Percentiles rank a stretch among this genome's conserved stretches.
Conservation (phyloP, 1,140 invertebrate species). For the Listronotus bonariensis region DNA sequence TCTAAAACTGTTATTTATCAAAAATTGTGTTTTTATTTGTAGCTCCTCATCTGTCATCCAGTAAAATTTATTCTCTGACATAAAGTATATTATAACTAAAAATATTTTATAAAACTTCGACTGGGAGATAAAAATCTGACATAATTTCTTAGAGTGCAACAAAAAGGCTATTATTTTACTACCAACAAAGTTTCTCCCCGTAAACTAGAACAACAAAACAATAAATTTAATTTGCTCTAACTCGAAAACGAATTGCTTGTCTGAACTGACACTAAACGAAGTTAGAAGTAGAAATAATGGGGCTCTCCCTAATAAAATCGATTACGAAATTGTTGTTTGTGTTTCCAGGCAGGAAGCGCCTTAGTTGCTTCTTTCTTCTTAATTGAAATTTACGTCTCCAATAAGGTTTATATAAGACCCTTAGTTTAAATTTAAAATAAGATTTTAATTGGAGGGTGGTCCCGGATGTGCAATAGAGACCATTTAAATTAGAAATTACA, state of each 20-base stretch:
- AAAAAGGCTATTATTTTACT: neutral
- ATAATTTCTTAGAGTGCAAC: constrained; percentile 8
- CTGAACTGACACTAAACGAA: constrained; percentile 36
- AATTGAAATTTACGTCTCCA: constrained; percentile 39
- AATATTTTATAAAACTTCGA: no score
- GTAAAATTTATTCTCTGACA: no score
- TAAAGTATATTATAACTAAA: no score
- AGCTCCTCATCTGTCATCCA: no score
- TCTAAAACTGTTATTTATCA: no score
- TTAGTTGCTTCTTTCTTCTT: constrained; percentile 24
- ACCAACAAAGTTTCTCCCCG: neutral
- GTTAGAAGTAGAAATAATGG: constrained; percentile 42
- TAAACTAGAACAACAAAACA: constrained; percentile 33
- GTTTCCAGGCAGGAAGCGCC: constrained; percentile 29
- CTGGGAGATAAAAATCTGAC: no score
- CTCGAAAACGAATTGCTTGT: constrained; percentile 38
- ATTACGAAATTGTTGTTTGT: constrained; percentile 39
- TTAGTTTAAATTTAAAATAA: constrained; percentile 22
- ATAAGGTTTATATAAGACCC: constrained; percentile 25
- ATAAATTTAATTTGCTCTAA: constrained; percentile 40
- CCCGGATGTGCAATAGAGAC: constrained; percentile 8
- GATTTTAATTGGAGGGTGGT: constrained; percentile 12
- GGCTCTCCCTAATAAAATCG: constrained; percentile 37
- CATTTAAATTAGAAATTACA: no score
- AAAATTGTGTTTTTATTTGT: no score